phyloP scores from a whole-genome alignment of 2,113 vertebrate species.

The Tympanuchus pallidicinctus region DNA sequence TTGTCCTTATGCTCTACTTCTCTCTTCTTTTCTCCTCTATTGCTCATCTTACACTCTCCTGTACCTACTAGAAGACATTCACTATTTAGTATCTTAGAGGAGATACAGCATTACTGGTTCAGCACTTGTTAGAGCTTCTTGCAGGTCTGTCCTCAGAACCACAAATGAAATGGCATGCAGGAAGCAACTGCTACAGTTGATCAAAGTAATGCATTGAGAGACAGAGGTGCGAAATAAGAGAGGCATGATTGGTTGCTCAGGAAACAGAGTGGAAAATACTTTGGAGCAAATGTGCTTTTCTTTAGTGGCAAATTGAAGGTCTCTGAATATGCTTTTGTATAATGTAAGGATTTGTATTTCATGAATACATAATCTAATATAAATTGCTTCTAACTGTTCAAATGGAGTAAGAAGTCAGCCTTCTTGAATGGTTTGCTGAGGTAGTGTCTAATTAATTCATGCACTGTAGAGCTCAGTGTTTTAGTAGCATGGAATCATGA shows the following conservation, averaged over 20 bases:
- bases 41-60: not conserved
- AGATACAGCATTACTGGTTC: not conserved
- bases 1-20: not conserved
- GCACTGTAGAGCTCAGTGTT: not conserved
- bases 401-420: not conserved
- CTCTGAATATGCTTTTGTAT: not conserved
- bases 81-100: not conserved
- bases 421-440: not conserved
- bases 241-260: not conserved
- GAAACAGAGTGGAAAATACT: not conserved
- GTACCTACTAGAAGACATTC: not conserved
- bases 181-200: conserved; percentile 11
- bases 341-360: not conserved
- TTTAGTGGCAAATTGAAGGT: not conserved
- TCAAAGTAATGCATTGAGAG: not conserved
- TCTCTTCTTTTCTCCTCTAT: not conserved
- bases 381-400: not conserved
- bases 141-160: not conserved
- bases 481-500: not conserved
- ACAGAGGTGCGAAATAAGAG: not conserved
- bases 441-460: not conserved
- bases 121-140: not conserved
- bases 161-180: conserved; percentile 46
- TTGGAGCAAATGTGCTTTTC: not conserved
- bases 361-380: not conserved